These are phyloP conservation scores for Lepisosteus osseus DNA, from an alignment of 2,113 vertebrate genomes.

Conservation along the genomic window DNA sequence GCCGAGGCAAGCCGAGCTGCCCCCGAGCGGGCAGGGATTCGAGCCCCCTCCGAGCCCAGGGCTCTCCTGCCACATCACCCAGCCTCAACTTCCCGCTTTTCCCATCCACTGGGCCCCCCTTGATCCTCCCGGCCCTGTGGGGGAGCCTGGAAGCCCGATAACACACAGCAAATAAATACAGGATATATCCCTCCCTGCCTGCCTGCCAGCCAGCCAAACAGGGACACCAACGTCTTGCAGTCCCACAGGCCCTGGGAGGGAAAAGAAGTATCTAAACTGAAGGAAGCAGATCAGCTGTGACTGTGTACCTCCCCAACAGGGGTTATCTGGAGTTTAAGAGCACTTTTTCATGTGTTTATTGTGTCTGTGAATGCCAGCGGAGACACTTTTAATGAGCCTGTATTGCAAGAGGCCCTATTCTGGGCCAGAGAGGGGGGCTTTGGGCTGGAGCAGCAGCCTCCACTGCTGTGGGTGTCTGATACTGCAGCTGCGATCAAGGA, in stretches of 20 bases:
- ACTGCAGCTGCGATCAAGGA: not conserved
- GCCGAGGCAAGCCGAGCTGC: no score
- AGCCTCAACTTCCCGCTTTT: not conserved
- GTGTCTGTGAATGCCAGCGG: no score
- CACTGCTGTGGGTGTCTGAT: not conserved
- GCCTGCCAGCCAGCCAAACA: no score
- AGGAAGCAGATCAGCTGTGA: not conserved
- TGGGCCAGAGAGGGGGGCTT: not conserved
- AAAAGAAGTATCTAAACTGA: no score
- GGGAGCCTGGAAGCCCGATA: slow-evolving; percentile 5
- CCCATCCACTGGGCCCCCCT: not conserved
- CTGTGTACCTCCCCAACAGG: not conserved
- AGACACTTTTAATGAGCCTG: not conserved
- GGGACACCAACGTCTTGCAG: not conserved
- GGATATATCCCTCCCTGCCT: slow-evolving; percentile 8
- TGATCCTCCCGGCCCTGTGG: not conserved
- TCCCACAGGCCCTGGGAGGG: no score
- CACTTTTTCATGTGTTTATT: no score
- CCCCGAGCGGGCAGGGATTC: no score
- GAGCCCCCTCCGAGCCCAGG: no score
- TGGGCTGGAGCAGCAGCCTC: not conserved
- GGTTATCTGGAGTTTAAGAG: no score
- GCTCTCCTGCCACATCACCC: no score
- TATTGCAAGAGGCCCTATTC: not conserved
- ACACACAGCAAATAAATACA: slow-evolving; percentile 14